A percentile compares a stretch with the other conserved stretches of the same genome.
Evolutionary conservation across 2,113 vertebrate genomes (phyloP).

Genomic region (Ursus arctos): DNA sequence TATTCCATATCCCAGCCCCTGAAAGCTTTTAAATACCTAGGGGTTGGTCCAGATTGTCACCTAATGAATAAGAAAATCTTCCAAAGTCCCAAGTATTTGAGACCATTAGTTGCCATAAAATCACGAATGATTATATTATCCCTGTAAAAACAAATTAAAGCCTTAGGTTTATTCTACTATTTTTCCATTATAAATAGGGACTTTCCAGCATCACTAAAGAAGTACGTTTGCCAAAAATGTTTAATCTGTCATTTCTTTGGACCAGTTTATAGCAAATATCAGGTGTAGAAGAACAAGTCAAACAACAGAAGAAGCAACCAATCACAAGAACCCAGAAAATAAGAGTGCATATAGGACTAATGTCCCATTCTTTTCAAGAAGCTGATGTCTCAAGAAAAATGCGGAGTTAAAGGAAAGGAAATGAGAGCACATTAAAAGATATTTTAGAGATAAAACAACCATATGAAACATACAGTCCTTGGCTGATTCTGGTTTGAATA

Average conservation of each 20-base stretch:
- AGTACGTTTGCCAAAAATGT: constrained; percentile 53
- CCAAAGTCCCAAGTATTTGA: constrained; percentile 66
- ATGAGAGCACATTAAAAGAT: not conserved
- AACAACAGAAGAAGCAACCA: not conserved
- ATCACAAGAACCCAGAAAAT: not conserved
- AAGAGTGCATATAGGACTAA: not conserved
- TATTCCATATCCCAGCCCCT: constrained; percentile 57
- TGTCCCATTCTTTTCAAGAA: not conserved
- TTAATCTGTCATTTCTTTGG: constrained; percentile 46
- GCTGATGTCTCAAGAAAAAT: not conserved
- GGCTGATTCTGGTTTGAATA: not conserved
- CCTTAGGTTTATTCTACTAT: constrained; percentile 65
- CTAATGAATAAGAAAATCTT: constrained; percentile 82
- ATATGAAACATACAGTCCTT: not conserved
- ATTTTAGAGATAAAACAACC: not conserved
- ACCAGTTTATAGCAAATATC: constrained; percentile 9
- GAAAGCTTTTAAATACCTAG: constrained; percentile 71
- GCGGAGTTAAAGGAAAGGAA: not conserved
- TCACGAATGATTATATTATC: constrained; percentile 74
- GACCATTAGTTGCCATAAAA: constrained; percentile 74
- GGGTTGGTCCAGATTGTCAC: constrained; percentile 76
- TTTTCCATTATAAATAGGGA: constrained; percentile 69
- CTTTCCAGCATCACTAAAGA: constrained; percentile 61
- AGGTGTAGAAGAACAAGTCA: constrained; percentile 32
- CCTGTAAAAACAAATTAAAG: constrained; percentile 81